Evolutionary conservation across 2,113 vertebrate species (phyloP).

Genomic region (Baryphthengus martii): DNA sequence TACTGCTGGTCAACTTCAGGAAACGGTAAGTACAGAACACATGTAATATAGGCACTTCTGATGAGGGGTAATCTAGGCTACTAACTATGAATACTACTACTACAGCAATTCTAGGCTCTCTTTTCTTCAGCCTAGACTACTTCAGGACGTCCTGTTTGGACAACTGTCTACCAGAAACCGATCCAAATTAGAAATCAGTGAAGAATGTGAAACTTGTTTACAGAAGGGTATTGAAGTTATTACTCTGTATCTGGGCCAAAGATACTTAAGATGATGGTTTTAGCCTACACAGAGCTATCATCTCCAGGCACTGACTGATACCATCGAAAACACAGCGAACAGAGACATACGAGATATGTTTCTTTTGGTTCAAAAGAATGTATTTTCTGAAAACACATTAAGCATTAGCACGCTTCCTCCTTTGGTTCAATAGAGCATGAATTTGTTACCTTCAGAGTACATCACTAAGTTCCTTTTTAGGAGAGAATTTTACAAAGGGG

Average conservation of each 20-base stretch:
- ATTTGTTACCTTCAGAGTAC: not conserved
- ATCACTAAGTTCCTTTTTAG: not conserved
- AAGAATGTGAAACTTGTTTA: not conserved
- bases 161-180: not conserved
- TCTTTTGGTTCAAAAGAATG: not conserved
- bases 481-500: slow-evolving; percentile 5
- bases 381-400: not conserved
- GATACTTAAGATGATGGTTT: not conserved
- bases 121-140: not conserved
- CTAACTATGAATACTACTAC: not conserved
- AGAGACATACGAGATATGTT: not conserved
- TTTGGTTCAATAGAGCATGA: slow-evolving; percentile 1
- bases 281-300: not conserved
- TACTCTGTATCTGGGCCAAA: not conserved
- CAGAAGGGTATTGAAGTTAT: not conserved
- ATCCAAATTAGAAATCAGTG: not conserved
- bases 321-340: not conserved
- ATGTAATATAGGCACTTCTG: not conserved
- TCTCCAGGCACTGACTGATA: not conserved
- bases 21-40: not conserved
- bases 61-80: not conserved
- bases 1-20: not conserved
- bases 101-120: not conserved
- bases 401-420: not conserved
- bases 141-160: not conserved